Evolutionary conservation across 2,797 vertebrate genomes (phyloP).

Genomic region (Saxicola maurus): DNA sequence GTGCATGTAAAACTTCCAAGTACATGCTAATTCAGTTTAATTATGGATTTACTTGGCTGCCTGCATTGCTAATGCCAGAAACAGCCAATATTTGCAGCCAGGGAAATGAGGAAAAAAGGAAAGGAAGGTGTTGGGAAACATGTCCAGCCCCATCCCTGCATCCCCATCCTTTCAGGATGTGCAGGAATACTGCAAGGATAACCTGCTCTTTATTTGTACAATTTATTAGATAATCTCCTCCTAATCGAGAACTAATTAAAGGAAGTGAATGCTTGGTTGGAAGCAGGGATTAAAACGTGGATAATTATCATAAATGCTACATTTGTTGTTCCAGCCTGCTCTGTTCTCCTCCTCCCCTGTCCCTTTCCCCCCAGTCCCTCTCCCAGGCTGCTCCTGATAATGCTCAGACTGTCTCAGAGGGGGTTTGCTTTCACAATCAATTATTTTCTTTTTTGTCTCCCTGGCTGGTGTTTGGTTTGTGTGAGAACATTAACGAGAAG

Average conservation of each 20-base stretch:
- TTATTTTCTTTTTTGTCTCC: conserved; percentile 57
- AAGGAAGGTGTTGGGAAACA: not conserved
- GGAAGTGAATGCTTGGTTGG: conserved; percentile 68
- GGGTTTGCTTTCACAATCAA: conserved; percentile 44
- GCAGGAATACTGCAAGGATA: conserved; percentile 27
- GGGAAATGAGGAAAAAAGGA: not conserved
- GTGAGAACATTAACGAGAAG: conserved; percentile 52
- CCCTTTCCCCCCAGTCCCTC: not conserved
- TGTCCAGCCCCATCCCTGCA: not conserved
- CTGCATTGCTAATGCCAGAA: not conserved
- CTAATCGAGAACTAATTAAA: conserved; percentile 74
- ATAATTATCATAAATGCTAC: conserved; percentile 62
- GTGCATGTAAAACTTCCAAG: conserved; percentile 33
- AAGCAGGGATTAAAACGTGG: conserved; percentile 62
- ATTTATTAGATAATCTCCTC: conserved; percentile 72
- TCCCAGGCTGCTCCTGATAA: conserved; percentile 51
- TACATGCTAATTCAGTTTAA: conserved; percentile 62
- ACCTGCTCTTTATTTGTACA: conserved; percentile 62
- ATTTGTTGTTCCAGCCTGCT: conserved; percentile 51
- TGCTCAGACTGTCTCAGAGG: conserved; percentile 5
- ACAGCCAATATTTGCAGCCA: not conserved
- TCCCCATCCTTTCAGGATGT: conserved; percentile 16
- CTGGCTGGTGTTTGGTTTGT: conserved; percentile 51
- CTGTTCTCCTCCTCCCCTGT: not conserved
- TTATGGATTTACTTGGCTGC: conserved; percentile 54